Evolutionary conservation across 2,797 vertebrate species (phyloP).

Genomic region (Orientallactaga sibirica): DNA sequence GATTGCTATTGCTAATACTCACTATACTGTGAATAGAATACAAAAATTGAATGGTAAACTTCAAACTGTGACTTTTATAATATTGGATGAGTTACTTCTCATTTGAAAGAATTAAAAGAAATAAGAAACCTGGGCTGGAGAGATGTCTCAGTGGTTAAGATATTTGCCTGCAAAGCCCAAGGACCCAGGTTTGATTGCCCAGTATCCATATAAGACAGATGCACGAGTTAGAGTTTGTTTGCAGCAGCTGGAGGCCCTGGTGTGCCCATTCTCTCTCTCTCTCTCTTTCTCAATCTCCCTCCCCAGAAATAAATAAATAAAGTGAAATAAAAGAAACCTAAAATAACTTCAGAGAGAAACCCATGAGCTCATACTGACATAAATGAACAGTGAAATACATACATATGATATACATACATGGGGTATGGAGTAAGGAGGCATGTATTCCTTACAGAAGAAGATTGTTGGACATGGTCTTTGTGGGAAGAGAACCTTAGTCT

Average conservation of each 20-base stretch:
- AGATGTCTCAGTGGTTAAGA: too few relatives aligned
- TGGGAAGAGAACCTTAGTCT: background rate
- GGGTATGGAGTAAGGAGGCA: background rate
- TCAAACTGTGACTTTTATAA: conserved; percentile 12
- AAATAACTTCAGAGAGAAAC: background rate
- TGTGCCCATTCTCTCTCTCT: too few relatives aligned
- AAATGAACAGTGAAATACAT: background rate
- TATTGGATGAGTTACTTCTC: background rate
- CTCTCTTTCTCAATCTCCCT: too few relatives aligned
- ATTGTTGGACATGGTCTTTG: background rate
- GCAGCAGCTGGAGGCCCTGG: too few relatives aligned
- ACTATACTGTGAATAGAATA: background rate
- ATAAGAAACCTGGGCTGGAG: background rate
- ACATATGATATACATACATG: too few relatives aligned
- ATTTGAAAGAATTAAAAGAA: conserved; percentile 11
- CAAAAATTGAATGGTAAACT: background rate
- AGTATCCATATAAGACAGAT: too few relatives aligned
- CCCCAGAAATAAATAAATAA: too few relatives aligned
- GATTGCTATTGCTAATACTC: background rate
- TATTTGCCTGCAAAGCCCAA: too few relatives aligned
- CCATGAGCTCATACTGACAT: background rate
- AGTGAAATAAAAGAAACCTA: background rate
- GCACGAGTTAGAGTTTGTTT: too few relatives aligned
- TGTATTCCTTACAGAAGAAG: background rate
- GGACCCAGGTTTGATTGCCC: too few relatives aligned